A percentile compares a stretch with the other conserved stretches of the same genome.
Evolutionary conservation across 2,113 vertebrate species (phyloP).

Genomic region (Nesospiza acunhae): DNA sequence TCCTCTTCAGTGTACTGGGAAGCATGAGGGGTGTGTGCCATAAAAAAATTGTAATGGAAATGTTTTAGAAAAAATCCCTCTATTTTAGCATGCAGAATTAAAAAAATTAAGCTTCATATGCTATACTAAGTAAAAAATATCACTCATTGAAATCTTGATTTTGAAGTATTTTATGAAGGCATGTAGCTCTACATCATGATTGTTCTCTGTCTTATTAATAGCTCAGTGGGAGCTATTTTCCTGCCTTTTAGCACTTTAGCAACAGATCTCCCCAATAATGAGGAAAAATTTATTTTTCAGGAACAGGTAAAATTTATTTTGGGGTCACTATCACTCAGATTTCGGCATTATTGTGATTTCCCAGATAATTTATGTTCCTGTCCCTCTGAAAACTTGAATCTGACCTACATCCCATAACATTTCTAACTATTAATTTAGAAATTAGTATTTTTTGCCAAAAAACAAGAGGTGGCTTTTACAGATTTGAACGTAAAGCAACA

Average conservation of each 20-base stretch:
- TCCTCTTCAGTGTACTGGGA: not conserved
- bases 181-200: not conserved
- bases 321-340: not conserved
- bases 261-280: not conserved
- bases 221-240: not conserved
- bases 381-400: not conserved
- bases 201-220: not conserved
- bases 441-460: not conserved
- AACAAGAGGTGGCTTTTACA: not conserved
- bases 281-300: not conserved
- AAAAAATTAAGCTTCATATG: not conserved
- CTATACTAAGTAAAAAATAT: not conserved
- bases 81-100: not conserved
- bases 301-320: not conserved
- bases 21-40: not conserved
- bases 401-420: not conserved
- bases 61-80: not conserved
- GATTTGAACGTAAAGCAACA: not conserved
- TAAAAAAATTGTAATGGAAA: not conserved
- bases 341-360: not conserved
- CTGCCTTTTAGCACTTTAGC: not conserved
- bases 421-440: not conserved
- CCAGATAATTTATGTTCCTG: not conserved
- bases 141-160: not conserved
- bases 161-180: not conserved